These are phyloP conservation scores for Virgularia gustaviana DNA, from an alignment of 92 coral and sea anemone species.

Conservation along the genomic window DNA sequence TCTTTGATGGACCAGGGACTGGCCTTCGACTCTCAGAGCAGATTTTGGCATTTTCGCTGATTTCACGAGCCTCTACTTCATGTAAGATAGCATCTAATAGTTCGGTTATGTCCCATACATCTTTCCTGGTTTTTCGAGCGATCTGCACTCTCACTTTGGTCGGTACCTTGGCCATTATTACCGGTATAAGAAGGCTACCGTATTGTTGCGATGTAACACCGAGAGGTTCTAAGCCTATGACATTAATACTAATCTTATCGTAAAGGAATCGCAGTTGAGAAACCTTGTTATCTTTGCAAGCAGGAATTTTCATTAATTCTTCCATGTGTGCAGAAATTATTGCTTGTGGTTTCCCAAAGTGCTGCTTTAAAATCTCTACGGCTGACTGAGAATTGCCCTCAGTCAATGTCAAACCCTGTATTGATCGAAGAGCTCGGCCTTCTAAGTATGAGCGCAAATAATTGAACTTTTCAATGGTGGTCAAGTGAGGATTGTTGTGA, in stretches of 20 bases:
- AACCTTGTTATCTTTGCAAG: conserved; percentile 19
- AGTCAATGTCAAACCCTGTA: not conserved
- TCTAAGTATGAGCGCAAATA: not conserved
- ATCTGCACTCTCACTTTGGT: conserved; percentile 46
- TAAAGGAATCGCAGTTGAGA: conserved; percentile 47
- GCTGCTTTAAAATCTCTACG: not conserved
- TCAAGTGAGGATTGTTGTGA: not conserved
- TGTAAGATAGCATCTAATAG: conserved; percentile 46
- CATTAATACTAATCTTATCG: conserved; percentile 39
- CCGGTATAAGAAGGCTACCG: conserved; percentile 44
- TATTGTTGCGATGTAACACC: conserved; percentile 39
- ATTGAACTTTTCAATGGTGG: not conserved
- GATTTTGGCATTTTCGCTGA: conserved; percentile 33
- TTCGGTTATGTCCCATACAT: conserved; percentile 49
- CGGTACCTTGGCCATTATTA: conserved; percentile 52
- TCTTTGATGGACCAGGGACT: not conserved
- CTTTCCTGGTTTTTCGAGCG: conserved; percentile 42
- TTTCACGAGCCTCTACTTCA: conserved; percentile 57
- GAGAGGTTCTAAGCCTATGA: conserved; percentile 39
- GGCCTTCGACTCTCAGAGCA: not conserved
- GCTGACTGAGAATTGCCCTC: not conserved
- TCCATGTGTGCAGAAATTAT: conserved; percentile 17
- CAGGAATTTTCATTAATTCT: conserved; percentile 49
- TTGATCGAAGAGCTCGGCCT: not conserved
- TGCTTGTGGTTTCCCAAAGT: not conserved